A percentile compares a stretch with the other conserved stretches of the same genome.
These are phyloP conservation scores for Macaca nemestrina DNA, from an alignment of 2,113 vertebrate genomes.

Conservation along the genomic window DNA sequence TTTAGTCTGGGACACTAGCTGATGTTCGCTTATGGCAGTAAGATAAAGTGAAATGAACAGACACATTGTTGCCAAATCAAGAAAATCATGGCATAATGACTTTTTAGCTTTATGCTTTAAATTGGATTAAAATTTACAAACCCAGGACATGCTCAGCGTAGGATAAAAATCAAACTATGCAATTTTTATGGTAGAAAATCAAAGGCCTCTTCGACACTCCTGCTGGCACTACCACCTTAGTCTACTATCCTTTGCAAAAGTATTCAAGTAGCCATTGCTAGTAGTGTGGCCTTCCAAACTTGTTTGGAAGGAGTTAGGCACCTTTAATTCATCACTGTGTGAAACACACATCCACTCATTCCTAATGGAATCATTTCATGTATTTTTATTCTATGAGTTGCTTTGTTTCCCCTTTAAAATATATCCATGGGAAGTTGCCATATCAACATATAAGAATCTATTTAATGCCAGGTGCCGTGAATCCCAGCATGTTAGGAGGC, in stretches of 20 bases:
- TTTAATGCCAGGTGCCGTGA: too few species aligned
- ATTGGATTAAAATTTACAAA: background rate
- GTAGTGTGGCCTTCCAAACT: background rate
- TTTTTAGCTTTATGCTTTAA: background rate
- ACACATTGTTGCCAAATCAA: slow-evolving; percentile 24
- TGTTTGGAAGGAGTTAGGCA: background rate
- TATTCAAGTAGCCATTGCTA: background rate
- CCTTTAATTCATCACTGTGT: background rate
- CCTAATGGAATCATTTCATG: background rate
- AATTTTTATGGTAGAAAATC: background rate
- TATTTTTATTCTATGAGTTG: background rate
- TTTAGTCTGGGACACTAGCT: background rate
- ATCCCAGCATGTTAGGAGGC: too few species aligned
- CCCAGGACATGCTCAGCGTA: background rate
- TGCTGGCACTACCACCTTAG: background rate
- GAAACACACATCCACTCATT: too few species aligned
- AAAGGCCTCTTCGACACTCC: background rate
- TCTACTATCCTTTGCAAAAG: background rate
- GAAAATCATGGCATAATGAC: background rate
- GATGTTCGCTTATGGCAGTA: slow-evolving; percentile 8
- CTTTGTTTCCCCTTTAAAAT: background rate
- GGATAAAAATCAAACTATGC: background rate
- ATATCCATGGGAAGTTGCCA: background rate
- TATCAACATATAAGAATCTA: background rate
- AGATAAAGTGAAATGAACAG: slow-evolving; percentile 46